Percentiles rank a stretch among this genome's conserved stretches.
Evolutionary conservation across 2,113 vertebrate genomes (phyloP).

Genomic region (Larimichthys crocea): DNA sequence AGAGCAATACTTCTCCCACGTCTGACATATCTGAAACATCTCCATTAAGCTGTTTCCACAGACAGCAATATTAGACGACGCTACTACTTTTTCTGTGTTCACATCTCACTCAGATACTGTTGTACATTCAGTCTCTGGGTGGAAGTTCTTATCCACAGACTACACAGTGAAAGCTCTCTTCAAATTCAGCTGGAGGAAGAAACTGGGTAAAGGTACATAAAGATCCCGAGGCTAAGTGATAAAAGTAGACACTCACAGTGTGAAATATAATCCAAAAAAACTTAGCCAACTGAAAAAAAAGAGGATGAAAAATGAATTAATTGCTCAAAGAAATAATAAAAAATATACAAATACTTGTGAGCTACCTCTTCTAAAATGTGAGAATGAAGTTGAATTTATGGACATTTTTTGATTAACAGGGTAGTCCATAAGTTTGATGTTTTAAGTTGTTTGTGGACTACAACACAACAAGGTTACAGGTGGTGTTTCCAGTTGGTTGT

Average conservation of each 20-base stretch:
- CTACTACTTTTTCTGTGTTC: background rate
- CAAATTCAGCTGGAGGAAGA: background rate
- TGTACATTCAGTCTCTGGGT: constrained; percentile 16
- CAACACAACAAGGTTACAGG: constrained; percentile 19
- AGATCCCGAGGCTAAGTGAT: constrained; percentile 15
- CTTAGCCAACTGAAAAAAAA: background rate
- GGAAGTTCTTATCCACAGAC: constrained; percentile 20
- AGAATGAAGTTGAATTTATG: background rate
- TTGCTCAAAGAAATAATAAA: background rate
- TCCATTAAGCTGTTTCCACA: background rate
- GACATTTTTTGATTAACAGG: background rate
- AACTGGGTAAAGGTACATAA: constrained; percentile 25
- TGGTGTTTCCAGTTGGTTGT: constrained; percentile 1
- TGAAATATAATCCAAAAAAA: background rate
- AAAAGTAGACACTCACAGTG: background rate
- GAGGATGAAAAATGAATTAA: background rate
- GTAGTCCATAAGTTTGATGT: background rate
- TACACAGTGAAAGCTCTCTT: constrained; percentile 6
- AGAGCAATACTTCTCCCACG: background rate
- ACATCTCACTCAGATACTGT: constrained; percentile 23
- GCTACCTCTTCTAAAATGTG: background rate
- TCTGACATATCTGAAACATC: background rate
- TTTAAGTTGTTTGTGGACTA: background rate
- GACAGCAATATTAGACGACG: background rate
- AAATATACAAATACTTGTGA: background rate